Percentiles rank a stretch among this genome's conserved stretches.
These are phyloP conservation scores for Capreolus pygargus DNA, from an alignment of 2,113 vertebrate genomes.

Conservation along the genomic window DNA sequence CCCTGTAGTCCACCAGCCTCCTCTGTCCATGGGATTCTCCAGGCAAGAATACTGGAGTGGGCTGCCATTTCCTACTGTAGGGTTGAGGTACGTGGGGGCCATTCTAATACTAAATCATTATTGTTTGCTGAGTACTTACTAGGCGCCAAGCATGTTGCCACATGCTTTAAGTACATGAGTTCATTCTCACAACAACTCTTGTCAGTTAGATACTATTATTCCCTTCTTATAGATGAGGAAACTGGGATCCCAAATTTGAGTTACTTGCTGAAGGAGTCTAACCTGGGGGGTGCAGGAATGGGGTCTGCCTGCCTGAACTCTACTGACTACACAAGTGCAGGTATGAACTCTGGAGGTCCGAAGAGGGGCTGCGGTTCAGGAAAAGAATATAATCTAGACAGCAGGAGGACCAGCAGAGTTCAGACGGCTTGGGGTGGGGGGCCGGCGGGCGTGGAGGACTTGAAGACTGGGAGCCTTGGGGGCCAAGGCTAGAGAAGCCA, in stretches of 20 bases:
- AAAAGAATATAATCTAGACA: background rate
- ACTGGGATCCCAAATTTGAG: background rate
- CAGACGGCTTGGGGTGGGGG: background rate
- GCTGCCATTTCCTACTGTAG: background rate
- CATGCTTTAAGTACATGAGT: background rate
- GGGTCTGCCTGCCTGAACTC: background rate
- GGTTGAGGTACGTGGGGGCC: background rate
- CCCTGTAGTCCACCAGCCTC: background rate
- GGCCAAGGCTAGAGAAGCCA: background rate
- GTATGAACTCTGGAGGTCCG: background rate
- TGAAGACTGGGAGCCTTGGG: background rate
- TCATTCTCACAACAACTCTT: background rate
- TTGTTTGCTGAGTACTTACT: background rate
- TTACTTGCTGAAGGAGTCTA: background rate
- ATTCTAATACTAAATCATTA: background rate
- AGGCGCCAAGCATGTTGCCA: background rate
- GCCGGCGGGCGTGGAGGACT: background rate
- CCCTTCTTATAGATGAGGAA: background rate
- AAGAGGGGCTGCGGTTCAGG: background rate
- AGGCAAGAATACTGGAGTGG: background rate
- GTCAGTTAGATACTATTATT: background rate
- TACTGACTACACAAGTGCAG: background rate
- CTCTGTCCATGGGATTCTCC: background rate
- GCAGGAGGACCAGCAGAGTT: background rate
- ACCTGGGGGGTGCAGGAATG: rapidly evolving